Evolutionary conservation across 35 echinoderm and acorn worm genomes (phyloP).

Genomic region (Nesometra sesokonis): DNA sequence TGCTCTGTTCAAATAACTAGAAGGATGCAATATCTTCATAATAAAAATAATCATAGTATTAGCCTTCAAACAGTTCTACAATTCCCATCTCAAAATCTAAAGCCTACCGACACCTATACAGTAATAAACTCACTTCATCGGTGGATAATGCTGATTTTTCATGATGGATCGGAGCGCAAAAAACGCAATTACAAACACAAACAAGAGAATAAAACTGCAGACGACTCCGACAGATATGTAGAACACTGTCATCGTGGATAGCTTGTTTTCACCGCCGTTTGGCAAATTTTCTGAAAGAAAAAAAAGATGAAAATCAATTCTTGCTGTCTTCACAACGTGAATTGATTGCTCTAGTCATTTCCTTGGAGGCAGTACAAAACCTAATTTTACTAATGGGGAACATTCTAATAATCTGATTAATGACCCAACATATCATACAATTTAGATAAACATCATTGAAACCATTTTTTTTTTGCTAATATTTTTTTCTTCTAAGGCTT

Average conservation of each 20-base stretch:
- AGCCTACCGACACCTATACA: background rate
- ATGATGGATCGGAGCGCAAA: constrained; percentile 68
- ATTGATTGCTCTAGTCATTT: background rate
- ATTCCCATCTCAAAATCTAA: background rate
- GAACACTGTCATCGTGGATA: constrained; percentile 79
- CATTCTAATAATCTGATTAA: no score
- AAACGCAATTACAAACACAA: constrained; percentile 63
- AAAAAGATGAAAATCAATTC: background rate
- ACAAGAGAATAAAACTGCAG: constrained; percentile 68
- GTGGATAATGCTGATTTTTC: background rate
- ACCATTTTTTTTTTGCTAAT: no score
- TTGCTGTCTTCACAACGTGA: background rate
- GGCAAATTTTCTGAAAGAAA: background rate
- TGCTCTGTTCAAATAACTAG: no score
- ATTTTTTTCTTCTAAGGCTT: no score
- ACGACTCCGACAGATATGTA: constrained; percentile 91
- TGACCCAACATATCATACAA: no score
- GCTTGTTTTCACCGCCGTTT: background rate
- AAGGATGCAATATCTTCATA: no score
- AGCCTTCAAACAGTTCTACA: no score
- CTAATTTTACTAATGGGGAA: no score
- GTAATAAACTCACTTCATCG: background rate
- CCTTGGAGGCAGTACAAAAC: background rate
- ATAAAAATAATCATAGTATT: no score
- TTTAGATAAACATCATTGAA: no score